These are phyloP conservation scores for Gallirallus australis DNA, from an alignment of 2,797 vertebrate species.

Conservation along the genomic window DNA sequence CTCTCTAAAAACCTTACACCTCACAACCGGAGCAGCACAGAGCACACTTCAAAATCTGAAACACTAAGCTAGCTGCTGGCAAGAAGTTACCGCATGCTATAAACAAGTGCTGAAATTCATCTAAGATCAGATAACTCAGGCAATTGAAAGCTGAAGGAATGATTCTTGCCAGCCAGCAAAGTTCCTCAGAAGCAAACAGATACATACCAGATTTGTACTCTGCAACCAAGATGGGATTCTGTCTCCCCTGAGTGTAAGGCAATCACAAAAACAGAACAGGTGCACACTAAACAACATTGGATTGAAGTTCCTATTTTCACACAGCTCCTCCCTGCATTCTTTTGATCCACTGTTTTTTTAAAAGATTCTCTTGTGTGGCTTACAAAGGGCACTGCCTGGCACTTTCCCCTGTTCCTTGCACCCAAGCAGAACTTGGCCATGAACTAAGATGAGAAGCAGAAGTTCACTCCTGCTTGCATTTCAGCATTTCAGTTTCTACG, in stretches of 20 bases:
- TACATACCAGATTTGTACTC: neutral
- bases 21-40: neutral
- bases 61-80: slow-evolving; percentile 26
- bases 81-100: slow-evolving; percentile 17
- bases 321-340: neutral
- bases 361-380: neutral
- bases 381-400: neutral
- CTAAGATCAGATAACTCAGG: slow-evolving; percentile 60
- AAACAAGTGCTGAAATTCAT: slow-evolving; percentile 63
- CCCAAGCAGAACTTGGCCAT: neutral
- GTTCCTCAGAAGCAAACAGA: slow-evolving; percentile 9
- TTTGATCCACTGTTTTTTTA: neutral
- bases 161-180: slow-evolving; percentile 8
- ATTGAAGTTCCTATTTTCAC: neutral
- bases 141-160: slow-evolving; percentile 32
- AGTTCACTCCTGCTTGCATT: neutral
- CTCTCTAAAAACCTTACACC: neutral
- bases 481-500: neutral
- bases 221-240: neutral
- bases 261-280: neutral
- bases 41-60: neutral
- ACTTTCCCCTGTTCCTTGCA: neutral
- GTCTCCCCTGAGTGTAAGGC: neutral
- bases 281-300: neutral
- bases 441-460: neutral